These are phyloP conservation scores for Myathropa florea DNA, from an alignment of 2,888 invertebrate genomes.

Conservation along the genomic window DNA sequence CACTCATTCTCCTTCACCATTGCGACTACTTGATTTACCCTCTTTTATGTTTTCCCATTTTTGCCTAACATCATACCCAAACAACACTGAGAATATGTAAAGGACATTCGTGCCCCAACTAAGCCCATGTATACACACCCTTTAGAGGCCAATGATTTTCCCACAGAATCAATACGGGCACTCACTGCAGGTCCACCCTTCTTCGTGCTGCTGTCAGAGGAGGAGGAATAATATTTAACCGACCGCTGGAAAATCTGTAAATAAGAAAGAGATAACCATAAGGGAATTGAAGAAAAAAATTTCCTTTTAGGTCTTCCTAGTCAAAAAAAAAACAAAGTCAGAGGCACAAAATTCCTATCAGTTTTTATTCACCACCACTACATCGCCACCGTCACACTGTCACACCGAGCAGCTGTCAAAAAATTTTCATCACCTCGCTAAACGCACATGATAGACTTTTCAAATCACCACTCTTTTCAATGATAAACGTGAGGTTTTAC, in stretches of 20 bases:
- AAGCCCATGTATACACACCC: conserved; percentile 82
- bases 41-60: conserved; percentile 22
- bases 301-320: neutral
- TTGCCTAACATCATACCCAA: neutral
- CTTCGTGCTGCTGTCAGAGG: conserved; percentile 13
- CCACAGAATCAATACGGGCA: conserved; percentile 82
- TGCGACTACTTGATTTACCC: conserved; percentile 1
- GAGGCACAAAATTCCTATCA: conserved; percentile 13
- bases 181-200: conserved; percentile 79
- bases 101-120: neutral
- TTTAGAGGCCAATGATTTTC: conserved; percentile 86
- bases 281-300: neutral
- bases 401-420: conserved; percentile 54
- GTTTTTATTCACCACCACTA: conserved; percentile 23
- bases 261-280: conserved; percentile 33
- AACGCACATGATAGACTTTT: neutral
- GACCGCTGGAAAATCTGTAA: conserved; percentile 62
- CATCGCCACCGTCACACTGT: conserved; percentile 8
- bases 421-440: conserved; percentile 7
- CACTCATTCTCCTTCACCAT: neutral
- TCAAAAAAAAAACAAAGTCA: no score
- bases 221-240: conserved; percentile 75
- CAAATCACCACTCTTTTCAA: conserved; percentile 7
- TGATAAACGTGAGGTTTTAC: neutral
- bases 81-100: neutral